Evolutionary conservation across 2,797 vertebrate species (phyloP), one percentile per base, ranked within the genome.

Genomic region (Artibeus jamaicensis): DNA sequence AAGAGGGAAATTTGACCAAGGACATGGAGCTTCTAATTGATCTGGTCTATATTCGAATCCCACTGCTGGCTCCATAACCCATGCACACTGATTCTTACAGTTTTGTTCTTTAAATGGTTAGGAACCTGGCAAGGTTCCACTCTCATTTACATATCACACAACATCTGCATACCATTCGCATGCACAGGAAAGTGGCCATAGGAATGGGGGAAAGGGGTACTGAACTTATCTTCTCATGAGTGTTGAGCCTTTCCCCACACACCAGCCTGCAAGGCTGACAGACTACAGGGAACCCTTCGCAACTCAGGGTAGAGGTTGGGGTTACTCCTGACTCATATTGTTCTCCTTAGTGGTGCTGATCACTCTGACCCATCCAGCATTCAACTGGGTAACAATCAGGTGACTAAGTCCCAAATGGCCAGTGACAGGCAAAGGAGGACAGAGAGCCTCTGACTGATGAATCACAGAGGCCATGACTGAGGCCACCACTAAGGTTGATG

Each of bases 321-420:
- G 24, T n/a, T 9, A n/a, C 8, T 68, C 29, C 62, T 95, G 95
- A 94, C 55, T 94, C 92, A 93, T 21, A n/a, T 12, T n/a, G 26
- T 32, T 81, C 22, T 22, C 82, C 44, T 90, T 48, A 34, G 1
- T 74, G 50, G 55, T 86, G 59, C 21, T 79, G 26, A 39, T 83
- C 62, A 19, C 44, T 57, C 32, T 86, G 59, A 93, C 34, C 74
- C 42, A 86, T 11, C 39, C 71, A 87, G 22, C 26, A 50, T 90
- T 74, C 93, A 93, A 24, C 62, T 50, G 74, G 29, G 18, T 85
- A 55, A 92, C 57, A 94, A 55, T 2, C n/a, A 42, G 34, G 26
- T 97, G 68, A 97, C 88, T 95, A 97, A 97, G 88, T 93, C 65
- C 37, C 82, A 95, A 53, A 53, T 92, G 95, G 50, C 50, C 71